Conservation (phyloP, 1,140 invertebrate genomes). For the Solen grandis region DNA sequence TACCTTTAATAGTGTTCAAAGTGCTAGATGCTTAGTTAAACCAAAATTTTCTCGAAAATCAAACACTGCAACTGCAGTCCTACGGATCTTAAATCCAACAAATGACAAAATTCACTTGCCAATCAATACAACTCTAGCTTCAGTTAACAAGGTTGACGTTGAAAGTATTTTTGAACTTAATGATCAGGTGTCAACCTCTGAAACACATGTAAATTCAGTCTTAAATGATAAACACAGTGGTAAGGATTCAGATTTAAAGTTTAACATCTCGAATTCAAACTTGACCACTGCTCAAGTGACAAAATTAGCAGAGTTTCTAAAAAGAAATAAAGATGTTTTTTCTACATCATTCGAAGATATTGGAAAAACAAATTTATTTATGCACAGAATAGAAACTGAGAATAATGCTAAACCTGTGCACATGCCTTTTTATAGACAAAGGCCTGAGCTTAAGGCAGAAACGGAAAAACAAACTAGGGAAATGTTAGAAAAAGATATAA, state of each 20-base stretch:
- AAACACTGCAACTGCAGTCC: not conserved
- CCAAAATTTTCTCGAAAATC: constrained; percentile 2
- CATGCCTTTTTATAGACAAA: constrained; percentile 25
- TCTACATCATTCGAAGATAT: constrained; percentile 43
- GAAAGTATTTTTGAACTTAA: not conserved
- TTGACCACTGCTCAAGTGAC: constrained; percentile 10
- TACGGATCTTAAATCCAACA: constrained; percentile 18
- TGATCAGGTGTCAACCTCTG: no score
- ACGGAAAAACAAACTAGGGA: constrained; percentile 52
- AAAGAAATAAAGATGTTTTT: constrained; percentile 57
- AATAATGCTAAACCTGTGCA: constrained; percentile 32
- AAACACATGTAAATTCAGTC: no score
- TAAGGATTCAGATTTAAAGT: no score
- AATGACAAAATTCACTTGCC: constrained; percentile 14
- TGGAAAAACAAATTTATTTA: constrained; percentile 46
- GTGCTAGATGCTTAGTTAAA: constrained; percentile 36
- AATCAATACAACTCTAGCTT: constrained; percentile 25
- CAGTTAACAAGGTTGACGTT: constrained; percentile 18
- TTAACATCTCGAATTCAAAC: constrained; percentile 40
- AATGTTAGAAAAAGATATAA: constrained; percentile 36
- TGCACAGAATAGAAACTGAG: constrained; percentile 55
- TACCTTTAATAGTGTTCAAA: constrained; percentile 1
- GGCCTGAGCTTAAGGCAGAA: constrained; percentile 30
- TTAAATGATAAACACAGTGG: no score
- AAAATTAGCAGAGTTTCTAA: constrained; percentile 39